These are phyloP conservation scores for Coracias cyanogaster DNA, from an alignment of 2,797 vertebrate species.

Conservation along the genomic window DNA sequence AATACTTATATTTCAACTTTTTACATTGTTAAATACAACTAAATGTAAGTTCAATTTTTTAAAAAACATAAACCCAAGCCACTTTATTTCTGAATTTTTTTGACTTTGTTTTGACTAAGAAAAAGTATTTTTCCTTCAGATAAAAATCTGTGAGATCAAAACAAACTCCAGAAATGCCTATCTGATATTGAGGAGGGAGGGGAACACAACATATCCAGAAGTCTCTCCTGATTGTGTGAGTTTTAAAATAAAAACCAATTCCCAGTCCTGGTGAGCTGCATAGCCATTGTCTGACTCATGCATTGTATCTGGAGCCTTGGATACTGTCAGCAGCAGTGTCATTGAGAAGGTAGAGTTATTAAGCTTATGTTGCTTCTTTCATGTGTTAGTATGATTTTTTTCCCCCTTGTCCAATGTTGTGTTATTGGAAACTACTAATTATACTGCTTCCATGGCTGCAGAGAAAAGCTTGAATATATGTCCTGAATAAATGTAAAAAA, in stretches of 20 bases:
- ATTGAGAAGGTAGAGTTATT: constrained; percentile 81
- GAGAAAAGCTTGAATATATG: background rate
- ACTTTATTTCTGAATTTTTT: background rate
- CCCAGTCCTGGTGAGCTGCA: constrained; percentile 81
- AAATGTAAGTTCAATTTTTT: background rate
- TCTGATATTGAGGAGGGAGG: background rate
- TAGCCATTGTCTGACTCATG: constrained; percentile 77
- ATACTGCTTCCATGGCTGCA: background rate
- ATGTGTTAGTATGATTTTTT: background rate
- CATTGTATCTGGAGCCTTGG: constrained; percentile 78
- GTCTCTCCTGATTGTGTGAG: background rate
- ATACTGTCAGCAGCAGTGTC: constrained; percentile 81
- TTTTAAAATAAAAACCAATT: constrained; percentile 80
- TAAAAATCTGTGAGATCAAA: background rate
- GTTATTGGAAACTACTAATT: background rate
- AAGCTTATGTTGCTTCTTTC: background rate
- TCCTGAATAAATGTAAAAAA: background rate
- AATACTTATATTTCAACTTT: background rate
- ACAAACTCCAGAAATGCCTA: background rate
- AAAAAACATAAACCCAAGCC: background rate
- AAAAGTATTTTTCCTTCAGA: background rate
- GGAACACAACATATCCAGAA: background rate
- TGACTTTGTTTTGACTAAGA: background rate
- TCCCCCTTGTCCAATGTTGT: background rate
- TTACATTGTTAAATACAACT: background rate